phyloP scores from a whole-genome alignment of 2,888 invertebrate genomes.

The Uropetala carovei region DNA sequence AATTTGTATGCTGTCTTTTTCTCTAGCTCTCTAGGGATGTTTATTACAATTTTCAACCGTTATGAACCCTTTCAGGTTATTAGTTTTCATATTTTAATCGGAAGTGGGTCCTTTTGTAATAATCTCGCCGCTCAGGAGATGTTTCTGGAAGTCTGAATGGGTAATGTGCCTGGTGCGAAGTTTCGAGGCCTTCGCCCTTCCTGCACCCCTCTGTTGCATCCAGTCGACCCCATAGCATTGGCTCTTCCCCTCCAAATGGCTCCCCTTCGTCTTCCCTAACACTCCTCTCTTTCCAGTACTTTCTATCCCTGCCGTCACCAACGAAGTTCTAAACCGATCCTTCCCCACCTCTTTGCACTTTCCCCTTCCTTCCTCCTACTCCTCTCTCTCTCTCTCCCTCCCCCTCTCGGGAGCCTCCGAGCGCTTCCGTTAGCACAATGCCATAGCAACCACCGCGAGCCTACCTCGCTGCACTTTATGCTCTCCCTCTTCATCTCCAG shows the following conservation, averaged over 20 bases:
- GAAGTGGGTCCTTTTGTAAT: background rate
- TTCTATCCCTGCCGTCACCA: background rate
- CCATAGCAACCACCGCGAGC: conserved; percentile 3
- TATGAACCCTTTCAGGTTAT: background rate
- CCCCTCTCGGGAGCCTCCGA: background rate
- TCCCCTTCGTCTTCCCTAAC: background rate
- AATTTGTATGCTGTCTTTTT: too few relatives aligned
- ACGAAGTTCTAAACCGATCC: too few relatives aligned
- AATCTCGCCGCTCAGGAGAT: background rate
- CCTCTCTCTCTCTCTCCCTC: background rate
- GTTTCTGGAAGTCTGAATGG: background rate
- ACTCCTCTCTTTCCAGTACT: background rate
- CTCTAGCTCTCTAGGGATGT: too few relatives aligned
- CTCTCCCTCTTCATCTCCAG: background rate
- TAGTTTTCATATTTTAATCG: background rate
- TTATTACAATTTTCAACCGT: background rate
- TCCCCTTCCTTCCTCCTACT: background rate
- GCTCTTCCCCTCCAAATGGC: background rate
- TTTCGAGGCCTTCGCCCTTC: background rate
- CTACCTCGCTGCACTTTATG: background rate
- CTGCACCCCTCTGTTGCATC: too few relatives aligned
- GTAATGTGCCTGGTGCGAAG: background rate
- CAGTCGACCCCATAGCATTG: too few relatives aligned
- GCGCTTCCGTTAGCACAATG: background rate
- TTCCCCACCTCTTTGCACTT: background rate